phyloP scores from a whole-genome alignment of 2,797 vertebrate species.

The Nyctalus aviator region DNA sequence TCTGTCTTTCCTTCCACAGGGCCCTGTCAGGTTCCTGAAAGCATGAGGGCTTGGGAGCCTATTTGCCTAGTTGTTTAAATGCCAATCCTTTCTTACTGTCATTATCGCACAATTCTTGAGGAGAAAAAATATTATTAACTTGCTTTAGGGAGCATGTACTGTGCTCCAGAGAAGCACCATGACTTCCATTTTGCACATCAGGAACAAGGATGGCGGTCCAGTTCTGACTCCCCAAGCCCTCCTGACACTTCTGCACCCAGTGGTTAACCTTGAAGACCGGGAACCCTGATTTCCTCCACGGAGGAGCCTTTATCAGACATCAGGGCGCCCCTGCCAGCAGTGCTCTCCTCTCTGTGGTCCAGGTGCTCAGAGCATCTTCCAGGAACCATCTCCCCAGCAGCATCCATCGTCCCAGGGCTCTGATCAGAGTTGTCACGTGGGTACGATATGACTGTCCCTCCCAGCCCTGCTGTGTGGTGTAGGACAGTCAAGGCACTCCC shows the following conservation, averaged over 20 bases:
- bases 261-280: too few relatives aligned
- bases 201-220: not conserved
- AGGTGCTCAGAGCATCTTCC: not conserved
- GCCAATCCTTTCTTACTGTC: not conserved
- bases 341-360: not conserved
- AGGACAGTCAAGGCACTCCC: not conserved
- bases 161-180: not conserved
- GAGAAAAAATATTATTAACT: too few relatives aligned
- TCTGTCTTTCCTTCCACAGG: not conserved
- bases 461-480: not conserved
- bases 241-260: not conserved
- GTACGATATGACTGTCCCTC: accelerated
- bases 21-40: not conserved
- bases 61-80: not conserved
- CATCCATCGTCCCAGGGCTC: not conserved
- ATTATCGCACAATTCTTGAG: not conserved
- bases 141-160: not conserved
- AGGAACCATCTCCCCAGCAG: too few relatives aligned
- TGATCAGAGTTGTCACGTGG: not conserved
- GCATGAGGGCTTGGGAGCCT: too few relatives aligned
- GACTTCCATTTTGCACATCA: not conserved
- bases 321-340: not conserved
- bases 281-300: not conserved
- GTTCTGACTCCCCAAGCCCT: not conserved
- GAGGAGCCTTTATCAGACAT: too few relatives aligned